phyloP scores from a whole-genome alignment of 2,888 invertebrate genomes.

The Pediacus dermestoides region DNA sequence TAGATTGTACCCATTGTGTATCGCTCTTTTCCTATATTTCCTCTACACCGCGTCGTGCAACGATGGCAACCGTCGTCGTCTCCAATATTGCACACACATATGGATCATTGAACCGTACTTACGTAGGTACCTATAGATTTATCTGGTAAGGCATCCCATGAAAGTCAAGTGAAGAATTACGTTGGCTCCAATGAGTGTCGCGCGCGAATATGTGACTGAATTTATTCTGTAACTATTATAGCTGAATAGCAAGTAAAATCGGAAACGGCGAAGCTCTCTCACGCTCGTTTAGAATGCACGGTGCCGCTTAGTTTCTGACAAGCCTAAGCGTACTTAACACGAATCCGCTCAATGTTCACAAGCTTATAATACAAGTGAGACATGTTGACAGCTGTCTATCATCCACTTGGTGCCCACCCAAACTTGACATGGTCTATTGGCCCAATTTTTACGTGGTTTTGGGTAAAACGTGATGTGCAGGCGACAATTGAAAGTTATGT shows the following conservation, averaged over 20 bases:
- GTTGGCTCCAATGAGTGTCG: slow-evolving; percentile 18
- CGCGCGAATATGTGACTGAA: slow-evolving; percentile 26
- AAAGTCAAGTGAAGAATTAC: slow-evolving; percentile 16
- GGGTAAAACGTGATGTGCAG: neutral
- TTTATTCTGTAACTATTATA: slow-evolving; percentile 27
- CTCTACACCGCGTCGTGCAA: too few species aligned
- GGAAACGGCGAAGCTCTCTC: slow-evolving; percentile 25
- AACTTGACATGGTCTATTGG: slow-evolving; percentile 8
- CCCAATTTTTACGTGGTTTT: slow-evolving; percentile 1
- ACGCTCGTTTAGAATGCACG: slow-evolving; percentile 26
- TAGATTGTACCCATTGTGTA: too few species aligned
- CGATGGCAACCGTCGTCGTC: too few species aligned
- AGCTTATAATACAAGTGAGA: neutral
- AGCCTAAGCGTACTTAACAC: slow-evolving; percentile 25
- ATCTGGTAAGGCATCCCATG: slow-evolving; percentile 18
- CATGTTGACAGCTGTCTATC: slow-evolving; percentile 7
- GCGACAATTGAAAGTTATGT: slow-evolving; percentile 8
- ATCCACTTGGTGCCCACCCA: neutral
- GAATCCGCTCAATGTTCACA: slow-evolving; percentile 10
- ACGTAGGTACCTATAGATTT: slow-evolving; percentile 21
- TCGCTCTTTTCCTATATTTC: too few species aligned
- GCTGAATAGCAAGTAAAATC: slow-evolving; percentile 26
- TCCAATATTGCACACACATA: slow-evolving; percentile 21
- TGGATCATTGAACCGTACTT: slow-evolving; percentile 20
- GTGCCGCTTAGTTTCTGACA: slow-evolving; percentile 16